Evolutionary conservation across 2,888 invertebrate genomes (phyloP).

Genomic region (Petrolisthes cinctipes): DNA sequence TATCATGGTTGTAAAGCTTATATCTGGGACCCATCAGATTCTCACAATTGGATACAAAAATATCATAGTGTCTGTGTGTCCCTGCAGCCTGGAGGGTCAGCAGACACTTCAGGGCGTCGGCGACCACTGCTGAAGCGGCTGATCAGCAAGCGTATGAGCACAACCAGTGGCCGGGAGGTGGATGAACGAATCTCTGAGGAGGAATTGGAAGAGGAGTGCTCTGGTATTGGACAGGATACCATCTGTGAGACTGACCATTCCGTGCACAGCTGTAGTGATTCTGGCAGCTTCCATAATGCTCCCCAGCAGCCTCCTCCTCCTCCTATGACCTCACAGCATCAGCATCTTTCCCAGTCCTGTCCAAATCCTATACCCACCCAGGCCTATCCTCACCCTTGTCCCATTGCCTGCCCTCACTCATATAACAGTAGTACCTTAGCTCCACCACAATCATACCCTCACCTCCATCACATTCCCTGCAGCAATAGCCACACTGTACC

Average conservation of each 20-base stretch:
- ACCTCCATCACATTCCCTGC: neutral
- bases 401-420: neutral
- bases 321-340: neutral
- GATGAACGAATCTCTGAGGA: slow-evolving; percentile 55
- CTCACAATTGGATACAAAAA: no score
- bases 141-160: slow-evolving; percentile 39
- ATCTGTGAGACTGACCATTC: neutral
- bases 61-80: no score
- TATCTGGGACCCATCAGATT: no score
- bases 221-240: neutral
- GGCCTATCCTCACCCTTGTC: neutral
- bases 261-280: neutral
- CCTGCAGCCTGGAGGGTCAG: neutral
- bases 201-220: slow-evolving; percentile 23
- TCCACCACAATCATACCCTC: neutral
- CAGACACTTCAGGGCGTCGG: slow-evolving; percentile 15
- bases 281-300: neutral
- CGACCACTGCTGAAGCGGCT: slow-evolving; percentile 21
- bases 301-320: slow-evolving; percentile 3
- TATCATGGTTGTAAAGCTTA: no score
- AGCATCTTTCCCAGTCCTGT: neutral
- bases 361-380: neutral
- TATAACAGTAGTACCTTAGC: neutral
- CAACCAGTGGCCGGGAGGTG: slow-evolving; percentile 40
- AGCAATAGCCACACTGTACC: neutral